phyloP scores from a whole-genome alignment of 2,888 invertebrate genomes.

The Panzeria rudis region DNA sequence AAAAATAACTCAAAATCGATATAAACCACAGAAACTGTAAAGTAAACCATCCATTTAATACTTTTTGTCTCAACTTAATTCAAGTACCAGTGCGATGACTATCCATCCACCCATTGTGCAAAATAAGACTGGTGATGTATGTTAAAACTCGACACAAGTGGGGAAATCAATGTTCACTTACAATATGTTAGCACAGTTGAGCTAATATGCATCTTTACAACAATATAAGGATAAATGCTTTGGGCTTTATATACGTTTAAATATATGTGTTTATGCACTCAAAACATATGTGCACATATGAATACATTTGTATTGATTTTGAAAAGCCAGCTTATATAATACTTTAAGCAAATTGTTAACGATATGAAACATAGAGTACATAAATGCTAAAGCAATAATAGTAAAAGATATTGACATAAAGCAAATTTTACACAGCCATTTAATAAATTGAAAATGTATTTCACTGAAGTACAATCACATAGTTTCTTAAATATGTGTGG shows the following conservation, averaged over 20 bases:
- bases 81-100: too few species aligned
- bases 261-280: background rate
- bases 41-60: too few species aligned
- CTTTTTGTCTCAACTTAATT: too few species aligned
- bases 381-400: conserved; percentile 38
- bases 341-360: conserved; percentile 67
- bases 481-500: background rate
- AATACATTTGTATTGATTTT: conserved; percentile 38
- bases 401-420: conserved; percentile 59
- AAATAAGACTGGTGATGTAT: conserved; percentile 29
- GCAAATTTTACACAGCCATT: conserved; percentile 61
- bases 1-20: too few species aligned
- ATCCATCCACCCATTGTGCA: conserved; percentile 43
- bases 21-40: too few species aligned
- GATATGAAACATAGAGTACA: conserved; percentile 52
- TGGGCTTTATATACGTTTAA: background rate
- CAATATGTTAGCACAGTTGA: conserved; percentile 52
- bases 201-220: conserved; percentile 41
- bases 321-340: conserved; percentile 58
- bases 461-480: background rate
- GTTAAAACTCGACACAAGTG: conserved; percentile 32
- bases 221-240: background rate
- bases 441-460: conserved; percentile 65
- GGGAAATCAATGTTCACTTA: conserved; percentile 67
- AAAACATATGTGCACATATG: background rate